These are phyloP conservation scores for Tenthredo notha DNA, from an alignment of 2,888 invertebrate genomes.

Conservation along the genomic window DNA sequence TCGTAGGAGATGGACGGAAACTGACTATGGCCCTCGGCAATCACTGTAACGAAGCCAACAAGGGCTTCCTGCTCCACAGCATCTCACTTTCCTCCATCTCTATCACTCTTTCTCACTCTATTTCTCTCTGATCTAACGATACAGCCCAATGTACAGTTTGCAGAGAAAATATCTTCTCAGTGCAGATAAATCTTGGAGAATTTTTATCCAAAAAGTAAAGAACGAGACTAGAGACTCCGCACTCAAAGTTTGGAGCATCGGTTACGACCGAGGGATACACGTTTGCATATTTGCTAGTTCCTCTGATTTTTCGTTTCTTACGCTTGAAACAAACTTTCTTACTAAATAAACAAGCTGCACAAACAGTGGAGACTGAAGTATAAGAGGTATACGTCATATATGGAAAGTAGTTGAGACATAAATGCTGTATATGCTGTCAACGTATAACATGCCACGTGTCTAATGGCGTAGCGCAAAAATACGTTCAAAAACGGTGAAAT, in stretches of 20 bases:
- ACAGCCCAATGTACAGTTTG: background rate
- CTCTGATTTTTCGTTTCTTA: background rate
- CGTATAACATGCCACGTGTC: no score
- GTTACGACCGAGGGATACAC: background rate
- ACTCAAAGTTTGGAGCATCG: background rate
- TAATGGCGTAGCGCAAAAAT: no score
- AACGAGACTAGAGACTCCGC: background rate
- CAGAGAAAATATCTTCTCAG: background rate
- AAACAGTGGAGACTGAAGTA: background rate
- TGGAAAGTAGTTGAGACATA: background rate
- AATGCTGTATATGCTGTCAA: background rate
- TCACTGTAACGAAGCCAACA: constrained; percentile 51
- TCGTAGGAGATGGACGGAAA: constrained; percentile 14
- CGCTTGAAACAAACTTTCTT: background rate
- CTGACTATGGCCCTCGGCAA: constrained; percentile 41
- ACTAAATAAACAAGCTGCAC: background rate
- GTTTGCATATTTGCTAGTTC: background rate
- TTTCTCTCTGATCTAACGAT: background rate
- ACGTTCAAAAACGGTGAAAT: no score
- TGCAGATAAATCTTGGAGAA: background rate
- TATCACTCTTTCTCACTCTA: background rate
- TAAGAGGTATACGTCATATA: background rate
- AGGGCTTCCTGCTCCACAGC: constrained; percentile 43
- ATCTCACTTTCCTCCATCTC: background rate
- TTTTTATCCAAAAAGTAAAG: background rate